Evolutionary conservation across 1,140 invertebrate genomes (phyloP), one percentile per base, ranked within the genome.

Genomic region (Nymphalis io): DNA sequence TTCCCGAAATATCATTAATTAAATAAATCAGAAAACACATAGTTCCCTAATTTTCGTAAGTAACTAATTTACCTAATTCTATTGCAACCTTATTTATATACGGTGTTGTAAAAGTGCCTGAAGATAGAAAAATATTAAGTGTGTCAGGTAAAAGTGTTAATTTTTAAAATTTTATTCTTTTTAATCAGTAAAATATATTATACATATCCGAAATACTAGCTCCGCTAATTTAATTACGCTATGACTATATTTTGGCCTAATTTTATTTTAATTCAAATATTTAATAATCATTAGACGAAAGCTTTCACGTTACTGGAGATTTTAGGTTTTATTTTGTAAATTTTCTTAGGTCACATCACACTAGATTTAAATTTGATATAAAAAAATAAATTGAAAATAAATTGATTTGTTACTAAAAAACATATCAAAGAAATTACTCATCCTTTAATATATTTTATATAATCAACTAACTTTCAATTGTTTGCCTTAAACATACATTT

Each of bases 181-280:
- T 62, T 20, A 20, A 12, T n/a, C 18, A n/a, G 48, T 51, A 53
- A 62, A 46, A 46, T 60, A 62, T 51, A 51, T 60, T 59, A 39
- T 40, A 18, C 8, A 11, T 39, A 33, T 62, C 27, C 44, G 27
- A 4, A 18, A 38, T 46, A n/a, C 23, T 62, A 51, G 8, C 27
- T 38, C 33, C 15, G 18, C n/a, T 62, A 51, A 12, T 60, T 13
- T 20, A 51, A 5, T 39, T 11, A 20, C 13, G 13, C 48, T 62
- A 51, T 51, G 40, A 48, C 60, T 62, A 53, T 42, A 33, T 38
- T 27, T 62, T 62, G 60, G 60, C 60, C 60, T 62, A 51, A 51
- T 16, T 33, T 20, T 51, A 20, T 8, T 3, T n/a, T n/a, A n/a
- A n/a, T n/a, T 33, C 27, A 8, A 33, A 1, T 33, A 33, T 8